phyloP scores from a whole-genome alignment of 2,888 invertebrate species.

The Xiphydria camelus region DNA sequence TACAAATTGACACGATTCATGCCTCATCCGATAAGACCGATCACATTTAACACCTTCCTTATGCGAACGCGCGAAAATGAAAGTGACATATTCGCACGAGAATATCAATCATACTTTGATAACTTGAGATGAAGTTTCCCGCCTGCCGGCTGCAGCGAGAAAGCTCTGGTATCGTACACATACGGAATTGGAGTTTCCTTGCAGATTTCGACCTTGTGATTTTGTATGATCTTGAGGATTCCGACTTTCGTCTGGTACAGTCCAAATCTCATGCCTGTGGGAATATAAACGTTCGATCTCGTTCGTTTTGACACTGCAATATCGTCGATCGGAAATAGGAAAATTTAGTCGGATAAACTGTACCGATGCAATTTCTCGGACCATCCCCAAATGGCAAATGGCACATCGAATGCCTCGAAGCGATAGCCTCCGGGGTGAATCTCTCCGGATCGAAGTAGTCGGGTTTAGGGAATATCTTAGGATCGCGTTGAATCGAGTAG shows the following conservation, averaged over 20 bases:
- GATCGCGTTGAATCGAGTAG: slow-evolving; percentile 34
- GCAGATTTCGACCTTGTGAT: slow-evolving; percentile 47
- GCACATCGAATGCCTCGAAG: too few relatives aligned
- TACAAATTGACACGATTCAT: too few relatives aligned
- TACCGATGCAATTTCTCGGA: too few relatives aligned
- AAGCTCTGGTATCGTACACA: slow-evolving; percentile 24
- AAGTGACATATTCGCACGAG: slow-evolving; percentile 1
- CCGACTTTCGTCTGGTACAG: slow-evolving; percentile 52
- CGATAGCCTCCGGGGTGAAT: too few relatives aligned
- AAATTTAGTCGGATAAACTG: slow-evolving; percentile 1
- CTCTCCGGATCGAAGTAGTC: slow-evolving; percentile 42
- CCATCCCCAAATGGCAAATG: too few relatives aligned
- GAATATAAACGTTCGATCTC: too few relatives aligned
- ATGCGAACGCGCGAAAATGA: too few relatives aligned
- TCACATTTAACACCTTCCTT: too few relatives aligned
- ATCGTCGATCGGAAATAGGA: neutral
- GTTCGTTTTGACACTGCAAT: too few relatives aligned
- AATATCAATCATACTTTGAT: slow-evolving; percentile 25
- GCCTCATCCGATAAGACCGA: too few relatives aligned
- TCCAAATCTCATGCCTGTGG: slow-evolving; percentile 41
- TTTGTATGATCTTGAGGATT: slow-evolving; percentile 43
- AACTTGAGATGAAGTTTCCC: slow-evolving; percentile 46
- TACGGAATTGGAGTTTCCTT: slow-evolving; percentile 43
- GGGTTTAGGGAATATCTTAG: slow-evolving; percentile 38
- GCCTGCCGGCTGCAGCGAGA: slow-evolving; percentile 35